These are phyloP conservation scores for Poeciliopsis gracilis DNA, from an alignment of 2,797 vertebrate species.

Conservation along the genomic window DNA sequence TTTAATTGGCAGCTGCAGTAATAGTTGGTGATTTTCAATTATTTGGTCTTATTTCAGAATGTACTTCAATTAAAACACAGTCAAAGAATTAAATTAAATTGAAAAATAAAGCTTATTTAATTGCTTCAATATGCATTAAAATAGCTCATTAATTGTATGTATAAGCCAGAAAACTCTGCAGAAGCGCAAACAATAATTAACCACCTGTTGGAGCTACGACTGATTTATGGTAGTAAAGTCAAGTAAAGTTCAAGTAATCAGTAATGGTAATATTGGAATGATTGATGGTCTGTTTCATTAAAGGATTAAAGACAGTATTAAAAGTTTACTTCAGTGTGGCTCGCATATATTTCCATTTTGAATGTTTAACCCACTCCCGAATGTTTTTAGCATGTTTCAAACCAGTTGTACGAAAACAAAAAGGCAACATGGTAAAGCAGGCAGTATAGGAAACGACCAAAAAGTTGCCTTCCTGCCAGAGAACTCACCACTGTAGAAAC, in stretches of 20 bases:
- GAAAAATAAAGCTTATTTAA: neutral
- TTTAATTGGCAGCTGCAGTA: neutral
- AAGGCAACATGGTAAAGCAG: constrained; percentile 13
- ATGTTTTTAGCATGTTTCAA: constrained; percentile 13
- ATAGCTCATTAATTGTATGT: neutral
- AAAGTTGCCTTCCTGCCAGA: neutral
- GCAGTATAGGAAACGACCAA: constrained; percentile 12
- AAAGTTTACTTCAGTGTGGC: constrained; percentile 3
- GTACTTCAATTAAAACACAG: neutral
- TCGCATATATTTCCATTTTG: neutral
- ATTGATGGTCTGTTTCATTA: constrained; percentile 34
- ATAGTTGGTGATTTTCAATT: neutral
- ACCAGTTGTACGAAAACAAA: neutral
- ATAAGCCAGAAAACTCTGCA: neutral
- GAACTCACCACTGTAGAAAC: constrained; percentile 94
- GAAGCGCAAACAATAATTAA: neutral
- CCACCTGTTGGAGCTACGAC: constrained; percentile 16
- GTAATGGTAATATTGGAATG: constrained; percentile 21
- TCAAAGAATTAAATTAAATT: neutral
- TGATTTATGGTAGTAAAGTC: constrained; percentile 23
- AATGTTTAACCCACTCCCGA: constrained; percentile 9
- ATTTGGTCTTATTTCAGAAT: neutral
- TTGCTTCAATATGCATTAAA: neutral
- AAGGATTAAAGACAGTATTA: neutral
- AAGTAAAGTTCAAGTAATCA: constrained; percentile 16